Evolutionary conservation across 2,113 vertebrate species (phyloP).

Genomic region (Prolemur simus): DNA sequence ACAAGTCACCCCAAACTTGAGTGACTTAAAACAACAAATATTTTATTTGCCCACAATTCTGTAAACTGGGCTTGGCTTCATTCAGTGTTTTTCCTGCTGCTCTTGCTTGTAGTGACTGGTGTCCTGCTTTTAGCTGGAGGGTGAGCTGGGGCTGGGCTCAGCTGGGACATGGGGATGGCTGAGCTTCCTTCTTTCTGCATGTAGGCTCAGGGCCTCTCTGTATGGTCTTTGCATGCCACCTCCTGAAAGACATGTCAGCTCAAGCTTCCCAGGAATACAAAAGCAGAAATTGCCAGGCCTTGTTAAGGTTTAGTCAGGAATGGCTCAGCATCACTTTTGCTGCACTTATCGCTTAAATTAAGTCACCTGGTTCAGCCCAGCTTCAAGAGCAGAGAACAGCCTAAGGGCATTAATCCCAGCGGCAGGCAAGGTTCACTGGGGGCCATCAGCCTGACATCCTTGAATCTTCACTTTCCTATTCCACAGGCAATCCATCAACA

Average conservation of each 20-base stretch:
- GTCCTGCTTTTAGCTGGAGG: not conserved
- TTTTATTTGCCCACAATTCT: slow-evolving; percentile 10
- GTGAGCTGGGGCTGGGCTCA: not conserved
- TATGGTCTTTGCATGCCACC: not conserved
- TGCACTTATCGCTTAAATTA: not conserved
- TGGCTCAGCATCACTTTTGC: not conserved
- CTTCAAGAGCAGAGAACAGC: not conserved
- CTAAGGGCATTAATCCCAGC: not conserved
- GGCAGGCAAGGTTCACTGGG: not conserved
- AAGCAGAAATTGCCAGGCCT: not conserved
- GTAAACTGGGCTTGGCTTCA: not conserved
- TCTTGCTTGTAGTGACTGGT: not conserved
- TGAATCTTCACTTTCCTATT: not conserved
- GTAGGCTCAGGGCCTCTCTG: not conserved
- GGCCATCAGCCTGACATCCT: not conserved
- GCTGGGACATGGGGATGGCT: not conserved
- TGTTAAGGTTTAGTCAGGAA: not conserved
- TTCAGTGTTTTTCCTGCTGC: not conserved
- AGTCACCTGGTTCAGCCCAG: not conserved
- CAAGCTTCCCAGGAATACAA: not conserved
- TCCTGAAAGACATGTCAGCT: not conserved
- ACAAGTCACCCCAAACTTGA: not conserved
- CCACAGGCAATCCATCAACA: not conserved
- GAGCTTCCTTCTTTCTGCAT: not conserved
- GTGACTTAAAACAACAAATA: not conserved